Conservation (phyloP, 2,888 invertebrate species). For the Tetragonula carbonaria region DNA sequence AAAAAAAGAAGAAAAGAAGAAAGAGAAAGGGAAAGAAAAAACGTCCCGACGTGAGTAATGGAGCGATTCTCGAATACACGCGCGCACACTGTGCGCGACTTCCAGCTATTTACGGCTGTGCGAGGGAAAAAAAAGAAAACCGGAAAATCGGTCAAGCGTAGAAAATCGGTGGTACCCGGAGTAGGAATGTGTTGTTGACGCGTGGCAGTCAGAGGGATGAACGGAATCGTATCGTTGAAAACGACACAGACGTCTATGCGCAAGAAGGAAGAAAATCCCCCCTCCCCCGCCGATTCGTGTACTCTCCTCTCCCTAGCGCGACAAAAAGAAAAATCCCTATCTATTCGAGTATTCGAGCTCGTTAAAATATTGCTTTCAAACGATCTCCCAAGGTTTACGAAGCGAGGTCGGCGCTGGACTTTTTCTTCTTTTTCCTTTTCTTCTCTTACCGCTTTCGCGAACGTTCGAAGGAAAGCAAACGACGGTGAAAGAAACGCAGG, state of each 20-base stretch:
- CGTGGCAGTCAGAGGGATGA: constrained; percentile 20
- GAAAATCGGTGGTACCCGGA: constrained; percentile 28
- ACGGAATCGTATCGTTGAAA: neutral
- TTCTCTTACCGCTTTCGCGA: neutral
- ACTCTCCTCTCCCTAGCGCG: neutral
- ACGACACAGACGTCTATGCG: constrained; percentile 11
- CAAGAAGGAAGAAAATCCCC: constrained; percentile 1
- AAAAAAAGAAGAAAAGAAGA: no score
- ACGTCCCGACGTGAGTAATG: constrained; percentile 13
- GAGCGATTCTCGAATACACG: neutral
- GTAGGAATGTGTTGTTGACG: neutral
- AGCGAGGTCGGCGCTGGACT: neutral
- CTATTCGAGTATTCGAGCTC: neutral
- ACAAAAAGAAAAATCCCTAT: neutral
- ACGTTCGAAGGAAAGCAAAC: neutral
- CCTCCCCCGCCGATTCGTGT: neutral
- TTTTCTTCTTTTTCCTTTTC: no score
- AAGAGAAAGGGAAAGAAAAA: neutral
- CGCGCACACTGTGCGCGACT: neutral
- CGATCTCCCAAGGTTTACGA: neutral
- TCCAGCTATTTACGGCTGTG: neutral
- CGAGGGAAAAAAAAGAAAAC: neutral
- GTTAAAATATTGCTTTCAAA: constrained; percentile 50
- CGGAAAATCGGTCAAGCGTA: constrained; percentile 10
- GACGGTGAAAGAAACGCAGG: neutral